Base-by-base conservation (phyloP, 1,140 invertebrate species). In the Aphelenchoides avenae region DNA sequence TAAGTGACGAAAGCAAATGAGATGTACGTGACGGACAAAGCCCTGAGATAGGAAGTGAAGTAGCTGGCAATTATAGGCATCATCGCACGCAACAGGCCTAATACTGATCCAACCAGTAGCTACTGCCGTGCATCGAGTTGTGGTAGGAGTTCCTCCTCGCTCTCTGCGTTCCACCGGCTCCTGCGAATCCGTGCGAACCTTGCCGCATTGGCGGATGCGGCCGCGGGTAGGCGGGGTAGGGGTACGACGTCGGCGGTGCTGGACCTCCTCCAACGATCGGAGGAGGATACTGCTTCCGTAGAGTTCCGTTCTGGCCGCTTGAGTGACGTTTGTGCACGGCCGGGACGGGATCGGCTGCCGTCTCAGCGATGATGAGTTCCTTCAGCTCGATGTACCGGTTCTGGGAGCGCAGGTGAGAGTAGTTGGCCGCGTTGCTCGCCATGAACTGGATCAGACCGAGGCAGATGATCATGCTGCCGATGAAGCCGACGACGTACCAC, bases 341-440 rank as follows among this genome's bases (percentile, higher is more conserved):
- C 31, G 26, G 6, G 26, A 51, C n/a, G 43, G 50, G 7, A 50
- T 48, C 42, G 1, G 15, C 15, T 33, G 7, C 4, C 11, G 44
- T 46, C 20, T 65, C 63, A 20, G 31, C 36, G 26, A 61, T 37
- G 18, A 65, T 36, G 26, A 69, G 31, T n/a, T 68, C 40, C 15
- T 39, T 20, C 13, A 65, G 66, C 43, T 65, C 63, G 33, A 26
- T 31, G 31, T 68, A 68, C 27, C 51, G 37, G 29, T 68, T 42
- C 31, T 65, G 64, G 29, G 44, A 61, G 7, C 36, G 24, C 27
- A 63, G 36, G 13, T 53, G 61, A 15, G 49, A 61, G 39, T 49
- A 58, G 36, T 61, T 63, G 13, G 91, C 89, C 0, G 91, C 86
- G 36, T 95, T 80, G 75, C 89, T 91, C 85, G 94, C 92, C 41